A percentile compares a stretch with the other conserved stretches of the same genome.
Evolutionary conservation across 2,888 invertebrate species (phyloP).

Genomic region (Tetramorium bicarinatum): DNA sequence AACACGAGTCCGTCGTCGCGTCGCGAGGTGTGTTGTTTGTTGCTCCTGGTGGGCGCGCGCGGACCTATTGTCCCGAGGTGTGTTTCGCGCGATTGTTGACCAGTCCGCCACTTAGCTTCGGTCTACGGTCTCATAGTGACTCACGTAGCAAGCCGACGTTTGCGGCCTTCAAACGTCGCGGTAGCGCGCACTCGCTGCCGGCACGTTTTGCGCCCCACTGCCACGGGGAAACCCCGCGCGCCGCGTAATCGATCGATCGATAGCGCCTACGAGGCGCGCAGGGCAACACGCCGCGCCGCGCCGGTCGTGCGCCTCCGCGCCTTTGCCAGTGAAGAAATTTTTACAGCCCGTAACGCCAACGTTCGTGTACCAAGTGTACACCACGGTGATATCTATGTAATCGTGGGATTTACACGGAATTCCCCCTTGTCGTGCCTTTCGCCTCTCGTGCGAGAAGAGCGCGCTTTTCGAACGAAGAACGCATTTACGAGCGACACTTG

Average conservation of each 20-base stretch:
- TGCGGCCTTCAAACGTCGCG: constrained; percentile 30
- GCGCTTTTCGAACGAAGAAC: constrained; percentile 34
- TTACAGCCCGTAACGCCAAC: not conserved
- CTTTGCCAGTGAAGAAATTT: constrained; percentile 15
- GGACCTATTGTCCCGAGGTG: constrained; percentile 57
- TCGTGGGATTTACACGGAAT: not conserved
- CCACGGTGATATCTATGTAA: not conserved
- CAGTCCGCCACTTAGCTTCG: constrained; percentile 43
- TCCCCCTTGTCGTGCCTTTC: not conserved
- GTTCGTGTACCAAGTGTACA: not conserved
- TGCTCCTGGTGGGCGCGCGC: constrained; percentile 56
- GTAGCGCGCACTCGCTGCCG: not conserved
- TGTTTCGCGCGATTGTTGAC: constrained; percentile 54
- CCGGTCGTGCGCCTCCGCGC: not conserved
- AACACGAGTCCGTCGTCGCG: constrained; percentile 53
- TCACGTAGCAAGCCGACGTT: constrained; percentile 43
- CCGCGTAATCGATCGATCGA: constrained; percentile 53
- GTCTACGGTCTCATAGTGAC: constrained; percentile 37
- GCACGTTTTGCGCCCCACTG: constrained; percentile 24
- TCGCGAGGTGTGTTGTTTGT: constrained; percentile 63
- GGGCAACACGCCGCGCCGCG: not conserved
- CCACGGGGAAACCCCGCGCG: constrained; percentile 15
- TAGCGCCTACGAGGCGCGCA: constrained; percentile 19
- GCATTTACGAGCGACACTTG: not conserved
- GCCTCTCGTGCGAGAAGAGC: not conserved